Evolutionary conservation across 2,888 invertebrate species (phyloP), one percentile per base, ranked within the genome.

Genomic region (Bugula neritina): DNA sequence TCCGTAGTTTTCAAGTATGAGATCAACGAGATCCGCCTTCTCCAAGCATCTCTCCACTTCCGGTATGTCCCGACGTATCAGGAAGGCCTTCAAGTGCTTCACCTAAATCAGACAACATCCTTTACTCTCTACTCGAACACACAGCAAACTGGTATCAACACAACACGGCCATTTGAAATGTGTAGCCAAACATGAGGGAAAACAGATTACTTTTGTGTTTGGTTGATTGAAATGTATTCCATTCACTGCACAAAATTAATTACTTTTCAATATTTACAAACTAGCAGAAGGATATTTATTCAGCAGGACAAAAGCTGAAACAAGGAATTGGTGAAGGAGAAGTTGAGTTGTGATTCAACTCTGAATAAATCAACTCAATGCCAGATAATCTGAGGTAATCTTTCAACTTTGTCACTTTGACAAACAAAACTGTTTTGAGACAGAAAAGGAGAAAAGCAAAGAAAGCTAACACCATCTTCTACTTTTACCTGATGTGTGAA

Each of bases 11-110:
- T 73, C 72, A 54, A 82, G 73, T 27, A 82, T 73, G 23, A 82
- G 74, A 35, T 83, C 83, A 31, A 82, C 79, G 21, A 84, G 75
- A 73, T 84, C 82, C 71, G 79, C 76, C 72, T 83, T 84, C 74
- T 84, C 84, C 54, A 74, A 78, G 74, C 82, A 83, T 29, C 78
- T 78, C 27, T 76, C 74, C 21, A 63, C 63, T 31, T 63, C 63
- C 27, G 63, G 2, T 27, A 63, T 27, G 10, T 63, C 31, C n/a
- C 63, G 63, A 13, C 63, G 2, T 13, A 63, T 13, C n/a, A 63
- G 34, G 31, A 63, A 63, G 31, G 25, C 63, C 31, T 63, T 63
- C 10, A 63, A 27, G 31, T 63, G 63, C 31, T 63, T 63, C n/a
- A 63, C 31, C 63, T 63, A 34, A 13, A 13, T 10, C 63, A 25